Evolutionary conservation across 2,113 vertebrate genomes (phyloP).

Genomic region (Menidia beryllina): DNA sequence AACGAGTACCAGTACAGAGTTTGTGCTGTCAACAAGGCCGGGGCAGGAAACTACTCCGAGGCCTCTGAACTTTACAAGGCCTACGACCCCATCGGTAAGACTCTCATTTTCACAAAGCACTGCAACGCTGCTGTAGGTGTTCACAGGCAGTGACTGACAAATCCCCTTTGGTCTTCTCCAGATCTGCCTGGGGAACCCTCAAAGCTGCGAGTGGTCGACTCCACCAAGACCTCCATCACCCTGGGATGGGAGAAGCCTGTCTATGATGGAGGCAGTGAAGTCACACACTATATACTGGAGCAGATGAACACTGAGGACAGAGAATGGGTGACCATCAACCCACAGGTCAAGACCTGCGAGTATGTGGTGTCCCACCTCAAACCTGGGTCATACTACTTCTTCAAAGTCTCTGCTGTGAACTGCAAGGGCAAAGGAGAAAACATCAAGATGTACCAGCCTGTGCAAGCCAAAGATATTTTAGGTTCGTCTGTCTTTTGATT

Average conservation of each 20-base stretch:
- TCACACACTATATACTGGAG: slow-evolving; percentile 92
- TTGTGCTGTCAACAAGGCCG: slow-evolving; percentile 95
- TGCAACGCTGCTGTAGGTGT: background rate
- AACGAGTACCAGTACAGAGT: slow-evolving; percentile 94
- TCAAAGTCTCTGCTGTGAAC: slow-evolving; percentile 94
- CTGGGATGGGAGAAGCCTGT: slow-evolving; percentile 94
- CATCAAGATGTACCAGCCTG: slow-evolving; percentile 91
- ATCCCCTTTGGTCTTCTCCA: slow-evolving; percentile 69
- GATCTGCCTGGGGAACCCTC: slow-evolving; percentile 94
- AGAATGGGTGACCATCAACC: slow-evolving; percentile 91
- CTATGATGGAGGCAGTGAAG: slow-evolving; percentile 94
- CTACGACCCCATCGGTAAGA: slow-evolving; percentile 91
- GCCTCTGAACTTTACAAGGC: slow-evolving; percentile 94
- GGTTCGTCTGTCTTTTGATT: slow-evolving; percentile 82
- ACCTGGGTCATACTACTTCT: slow-evolving; percentile 92
- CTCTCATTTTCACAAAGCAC: background rate
- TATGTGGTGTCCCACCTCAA: slow-evolving; percentile 93
- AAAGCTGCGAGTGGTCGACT: slow-evolving; percentile 93
- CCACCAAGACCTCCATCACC: slow-evolving; percentile 96
- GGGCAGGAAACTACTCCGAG: slow-evolving; percentile 93
- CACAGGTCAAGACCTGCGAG: slow-evolving; percentile 92
- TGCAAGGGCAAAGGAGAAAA: slow-evolving; percentile 91
- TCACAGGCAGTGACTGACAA: background rate
- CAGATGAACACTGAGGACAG: slow-evolving; percentile 89
- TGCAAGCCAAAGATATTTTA: slow-evolving; percentile 96